phyloP scores from a whole-genome alignment of 2,888 invertebrate species.

The Dichetophora obliterata region DNA sequence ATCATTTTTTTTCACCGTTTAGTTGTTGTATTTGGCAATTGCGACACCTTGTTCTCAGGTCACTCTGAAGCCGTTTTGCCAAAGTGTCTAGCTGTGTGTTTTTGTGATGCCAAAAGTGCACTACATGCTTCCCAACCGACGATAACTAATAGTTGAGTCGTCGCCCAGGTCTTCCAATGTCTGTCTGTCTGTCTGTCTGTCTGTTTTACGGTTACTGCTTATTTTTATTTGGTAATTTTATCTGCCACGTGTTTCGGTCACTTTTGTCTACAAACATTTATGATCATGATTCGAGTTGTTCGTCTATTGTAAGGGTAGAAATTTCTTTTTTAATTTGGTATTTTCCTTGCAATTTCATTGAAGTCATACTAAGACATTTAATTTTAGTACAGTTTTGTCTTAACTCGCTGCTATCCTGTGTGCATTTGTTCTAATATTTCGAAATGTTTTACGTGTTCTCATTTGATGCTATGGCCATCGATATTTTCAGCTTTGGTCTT shows the following conservation, averaged over 20 bases:
- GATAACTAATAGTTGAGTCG: constrained; percentile 30
- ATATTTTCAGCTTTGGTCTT: neutral
- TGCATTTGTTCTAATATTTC: neutral
- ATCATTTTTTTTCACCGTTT: neutral
- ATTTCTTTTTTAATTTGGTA: neutral
- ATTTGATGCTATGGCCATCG: neutral
- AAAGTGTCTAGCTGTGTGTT: neutral
- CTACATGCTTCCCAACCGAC: constrained; percentile 5
- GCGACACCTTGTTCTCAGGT: constrained; percentile 32
- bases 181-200: neutral
- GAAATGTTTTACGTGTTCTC: constrained; percentile 24
- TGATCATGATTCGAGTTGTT: constrained; percentile 19
- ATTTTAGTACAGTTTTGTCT: too few relatives aligned
- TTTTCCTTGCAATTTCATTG: neutral
- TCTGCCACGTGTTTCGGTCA: neutral
- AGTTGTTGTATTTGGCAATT: constrained; percentile 4
- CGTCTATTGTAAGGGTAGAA: neutral
- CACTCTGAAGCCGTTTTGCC: constrained; percentile 21
- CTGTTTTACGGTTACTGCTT: neutral
- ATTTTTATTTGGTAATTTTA: constrained; percentile 23
- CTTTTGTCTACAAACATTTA: constrained; percentile 13
- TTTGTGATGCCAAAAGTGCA: neutral
- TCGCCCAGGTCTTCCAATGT: neutral
- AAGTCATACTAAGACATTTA: neutral
- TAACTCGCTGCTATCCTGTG: neutral